These are phyloP conservation scores for Onychomys arenicola DNA, from an alignment of 2,797 vertebrate species.

Conservation along the genomic window DNA sequence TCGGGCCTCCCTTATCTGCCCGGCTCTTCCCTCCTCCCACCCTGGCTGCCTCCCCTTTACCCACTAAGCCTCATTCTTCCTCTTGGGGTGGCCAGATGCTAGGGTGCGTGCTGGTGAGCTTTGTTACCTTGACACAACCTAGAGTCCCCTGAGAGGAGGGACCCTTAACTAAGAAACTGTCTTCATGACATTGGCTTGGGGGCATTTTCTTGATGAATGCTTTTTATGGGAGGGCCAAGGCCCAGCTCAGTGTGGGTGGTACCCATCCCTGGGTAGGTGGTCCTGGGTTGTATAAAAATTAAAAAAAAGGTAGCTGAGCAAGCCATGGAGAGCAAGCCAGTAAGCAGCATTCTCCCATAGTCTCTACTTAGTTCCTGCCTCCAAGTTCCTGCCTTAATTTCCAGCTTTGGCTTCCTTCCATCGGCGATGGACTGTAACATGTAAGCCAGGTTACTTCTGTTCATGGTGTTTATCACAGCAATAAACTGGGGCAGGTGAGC, in stretches of 20 bases:
- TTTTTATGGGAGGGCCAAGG: background rate
- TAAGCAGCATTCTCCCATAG: background rate
- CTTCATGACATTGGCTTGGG: background rate
- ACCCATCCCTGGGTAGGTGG: background rate
- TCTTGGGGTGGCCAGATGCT: background rate
- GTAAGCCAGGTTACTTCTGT: background rate
- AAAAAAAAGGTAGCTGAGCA: background rate
- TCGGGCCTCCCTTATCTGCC: too few relatives aligned
- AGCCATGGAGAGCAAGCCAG: background rate
- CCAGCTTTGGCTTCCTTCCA: background rate
- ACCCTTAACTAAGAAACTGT: background rate
- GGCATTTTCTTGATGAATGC: background rate
- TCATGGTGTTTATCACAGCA: background rate
- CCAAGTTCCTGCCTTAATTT: background rate
- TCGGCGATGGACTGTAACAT: background rate
- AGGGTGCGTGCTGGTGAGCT: background rate
- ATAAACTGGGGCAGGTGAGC: background rate
- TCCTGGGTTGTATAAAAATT: background rate
- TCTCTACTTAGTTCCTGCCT: background rate
- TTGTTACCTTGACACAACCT: background rate
- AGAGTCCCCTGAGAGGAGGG: background rate
- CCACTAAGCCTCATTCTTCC: background rate
- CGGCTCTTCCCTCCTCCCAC: background rate
- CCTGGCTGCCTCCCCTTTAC: background rate
- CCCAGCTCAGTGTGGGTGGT: background rate